Evolutionary conservation across 2,888 invertebrate genomes (phyloP), one percentile per base, ranked within the genome.

Genomic region (Lasius fuliginosus): DNA sequence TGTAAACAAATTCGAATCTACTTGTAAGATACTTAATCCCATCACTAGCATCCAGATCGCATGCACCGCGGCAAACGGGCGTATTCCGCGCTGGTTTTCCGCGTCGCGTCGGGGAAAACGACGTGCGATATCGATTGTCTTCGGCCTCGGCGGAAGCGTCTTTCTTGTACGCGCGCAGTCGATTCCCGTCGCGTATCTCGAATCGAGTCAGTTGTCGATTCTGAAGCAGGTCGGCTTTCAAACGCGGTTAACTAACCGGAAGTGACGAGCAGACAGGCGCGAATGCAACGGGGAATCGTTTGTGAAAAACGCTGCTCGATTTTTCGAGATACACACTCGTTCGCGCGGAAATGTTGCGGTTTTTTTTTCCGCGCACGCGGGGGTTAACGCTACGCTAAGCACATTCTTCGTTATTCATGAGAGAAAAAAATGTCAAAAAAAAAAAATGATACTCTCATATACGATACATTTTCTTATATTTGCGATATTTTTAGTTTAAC

Each of bases 181-280:
- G 36, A 89, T 89, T 89, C 90, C 74, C 67, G 46, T 23, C 86
- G 85, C 86, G 89, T 89, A 88, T 90, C 90, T 90, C 85, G 86
- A 87, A 86, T 86, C 85, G 86, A 77, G 68, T 53, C 53, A 8
- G n/a, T 81, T 81, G 77, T 82, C 85, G 88, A 90, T 86, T 87
- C 87, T 87, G 83, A 68, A 83, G 85, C 15, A 65, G 76, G 85
- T 15, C 84, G 84, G 82, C 89, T 89, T 90, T 89, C 91, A 88
- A 92, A 92, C 88, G 89, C 90, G 90, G 92, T 92, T 93, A 93
- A 93, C 93, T 93, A 93, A 93, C 92, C 93, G 92, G 93, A 93
- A 93, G 90, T 91, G 92, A 93, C 90, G 91, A 90, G 88, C 87
- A 89, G 91, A 90, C 92, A 91, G 92, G 87, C 90, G 86, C 86